phyloP scores from a whole-genome alignment of 2,888 invertebrate genomes.

The Spilosoma lubricipeda region DNA sequence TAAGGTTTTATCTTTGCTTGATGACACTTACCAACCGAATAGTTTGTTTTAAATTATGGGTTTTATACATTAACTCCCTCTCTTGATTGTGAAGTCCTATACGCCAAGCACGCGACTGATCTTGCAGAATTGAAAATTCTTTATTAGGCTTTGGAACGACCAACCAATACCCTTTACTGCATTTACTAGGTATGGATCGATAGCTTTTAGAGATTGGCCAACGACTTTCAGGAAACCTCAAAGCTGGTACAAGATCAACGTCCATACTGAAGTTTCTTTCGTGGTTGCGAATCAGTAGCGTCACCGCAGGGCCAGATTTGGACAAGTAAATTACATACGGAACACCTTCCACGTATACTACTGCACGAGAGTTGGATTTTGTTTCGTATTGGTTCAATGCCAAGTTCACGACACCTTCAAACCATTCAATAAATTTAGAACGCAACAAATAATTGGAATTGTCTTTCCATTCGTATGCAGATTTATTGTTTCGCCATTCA shows the following conservation, averaged over 20 bases:
- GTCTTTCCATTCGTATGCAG: conserved; percentile 74
- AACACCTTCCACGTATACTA: conserved; percentile 65
- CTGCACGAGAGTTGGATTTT: conserved; percentile 23
- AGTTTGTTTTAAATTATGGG: conserved; percentile 70
- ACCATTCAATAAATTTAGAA: conserved; percentile 83
- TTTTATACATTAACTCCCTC: conserved; percentile 72
- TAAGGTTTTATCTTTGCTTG: too few species aligned
- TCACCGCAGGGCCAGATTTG: conserved; percentile 85
- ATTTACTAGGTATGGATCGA: conserved; percentile 57
- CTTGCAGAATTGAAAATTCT: conserved; percentile 37
- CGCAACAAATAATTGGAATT: conserved; percentile 73
- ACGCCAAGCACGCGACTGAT: conserved; percentile 78
- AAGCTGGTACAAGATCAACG: conserved; percentile 84
- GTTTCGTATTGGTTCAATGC: conserved; percentile 68
- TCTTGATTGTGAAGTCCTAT: conserved; percentile 85
- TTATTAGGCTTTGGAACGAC: conserved; percentile 76
- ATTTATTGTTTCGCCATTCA: conserved; percentile 67
- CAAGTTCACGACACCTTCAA: conserved; percentile 78
- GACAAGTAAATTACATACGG: conserved; percentile 66
- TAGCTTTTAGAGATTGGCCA: conserved; percentile 69
- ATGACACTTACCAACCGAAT: conserved; percentile 72
- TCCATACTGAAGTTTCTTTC: conserved; percentile 66
- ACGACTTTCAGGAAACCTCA: conserved; percentile 76
- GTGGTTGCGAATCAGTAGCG: conserved; percentile 71
- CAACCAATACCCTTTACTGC: conserved; percentile 73